Base-by-base conservation (phyloP, 2,797 vertebrate species). In the Artibeus jamaicensis region DNA sequence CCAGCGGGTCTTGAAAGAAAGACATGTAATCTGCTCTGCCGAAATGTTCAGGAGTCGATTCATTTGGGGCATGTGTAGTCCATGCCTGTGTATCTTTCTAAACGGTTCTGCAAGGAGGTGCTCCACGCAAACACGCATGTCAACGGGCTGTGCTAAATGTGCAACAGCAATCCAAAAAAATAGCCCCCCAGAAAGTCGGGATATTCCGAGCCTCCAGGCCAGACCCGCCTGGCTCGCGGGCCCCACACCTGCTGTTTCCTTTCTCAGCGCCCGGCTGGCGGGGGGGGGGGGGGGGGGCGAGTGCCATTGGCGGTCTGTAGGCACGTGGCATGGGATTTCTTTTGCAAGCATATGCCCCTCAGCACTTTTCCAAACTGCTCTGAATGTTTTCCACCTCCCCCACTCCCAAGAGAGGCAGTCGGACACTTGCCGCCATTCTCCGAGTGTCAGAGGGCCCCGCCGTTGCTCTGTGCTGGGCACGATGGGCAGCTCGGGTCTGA, bases 161-260 rank as follows among this genome's bases (percentile, higher is more conserved):
- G 89, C 95, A 97, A 96, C 67, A 78, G 96, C 62, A 62, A 73
- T 85, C 26, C 70, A n/a, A 88, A 8, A 67, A 67, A 8, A 29
- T 15, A 85, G 46, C 59, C 46, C 21, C 39, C 86, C 29, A 55
- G 55, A 55, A 67, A 32, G 59, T 42, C 86, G 91, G 97, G 95
- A 32, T 53, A 95, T 67, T 94, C 90, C 55, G 85, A 82, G 96
- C 87, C 62, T 91, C 57, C 57, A 44, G 82, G 11, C 85, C 86
- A 67, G 62, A 83, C 12, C 71, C n/a, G 73, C 79, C 87, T 15
- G 18, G 62, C n/a, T 46, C 68, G 11, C 1, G 32, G 82, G 65
- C 32, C 93, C 65, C 77, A 24, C 96, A 96, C 92, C 94, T 96
- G 96, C 91, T 90, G 93, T 55, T 96, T 93, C 97, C 91, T 95